phyloP scores from a whole-genome alignment of 2,113 vertebrate species.

The Sylvicapra grimmia region DNA sequence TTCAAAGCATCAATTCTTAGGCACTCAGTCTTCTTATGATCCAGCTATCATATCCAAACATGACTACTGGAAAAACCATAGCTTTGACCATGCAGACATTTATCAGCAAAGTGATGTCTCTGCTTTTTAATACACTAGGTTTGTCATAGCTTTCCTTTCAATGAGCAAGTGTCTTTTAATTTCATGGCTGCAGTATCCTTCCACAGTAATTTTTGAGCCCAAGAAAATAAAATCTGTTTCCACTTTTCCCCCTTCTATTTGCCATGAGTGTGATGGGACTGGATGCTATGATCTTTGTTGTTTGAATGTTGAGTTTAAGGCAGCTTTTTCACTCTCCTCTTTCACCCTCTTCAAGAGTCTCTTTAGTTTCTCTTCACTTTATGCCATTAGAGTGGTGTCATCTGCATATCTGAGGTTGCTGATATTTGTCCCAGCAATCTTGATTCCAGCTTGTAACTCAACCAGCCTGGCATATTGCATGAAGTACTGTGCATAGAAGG shows the following conservation, averaged over 20 bases:
- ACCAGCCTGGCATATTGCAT: not conserved
- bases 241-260: not conserved
- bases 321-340: not conserved
- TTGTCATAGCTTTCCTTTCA: not conserved
- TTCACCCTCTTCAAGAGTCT: not conserved
- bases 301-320: not conserved
- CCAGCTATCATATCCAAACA: too few species aligned
- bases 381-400: not conserved
- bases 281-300: not conserved
- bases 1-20: not conserved
- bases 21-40: not conserved
- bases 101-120: not conserved
- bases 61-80: too few species aligned
- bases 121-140: not conserved
- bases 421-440: not conserved
- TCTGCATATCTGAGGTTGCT: not conserved
- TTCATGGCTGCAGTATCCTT: not conserved
- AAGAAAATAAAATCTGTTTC: not conserved
- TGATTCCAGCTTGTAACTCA: not conserved
- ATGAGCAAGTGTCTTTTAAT: not conserved
- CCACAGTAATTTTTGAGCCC: not conserved
- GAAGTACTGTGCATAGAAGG: not conserved
- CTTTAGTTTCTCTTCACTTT: not conserved
- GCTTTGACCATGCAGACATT: not conserved
- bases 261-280: not conserved